Conservation (phyloP, 2,888 invertebrate species). For the Chrysomela aeneicollis region DNA sequence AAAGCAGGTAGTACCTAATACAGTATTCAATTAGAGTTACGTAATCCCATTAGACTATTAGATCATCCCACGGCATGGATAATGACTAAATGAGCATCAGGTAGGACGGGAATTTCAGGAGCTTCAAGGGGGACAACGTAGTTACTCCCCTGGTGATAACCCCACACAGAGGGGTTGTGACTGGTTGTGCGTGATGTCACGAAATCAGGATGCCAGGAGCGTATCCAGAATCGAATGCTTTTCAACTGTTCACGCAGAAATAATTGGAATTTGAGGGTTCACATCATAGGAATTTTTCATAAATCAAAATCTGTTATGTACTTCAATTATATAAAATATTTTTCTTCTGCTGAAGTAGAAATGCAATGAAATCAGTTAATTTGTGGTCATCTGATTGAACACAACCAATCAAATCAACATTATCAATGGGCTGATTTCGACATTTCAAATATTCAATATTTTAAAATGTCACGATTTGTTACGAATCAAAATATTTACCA, state of each 20-base stretch:
- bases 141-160: conserved; percentile 24
- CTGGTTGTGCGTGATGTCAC: conserved; percentile 4
- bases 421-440: no score
- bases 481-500: no score
- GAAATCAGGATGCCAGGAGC: conserved; percentile 1
- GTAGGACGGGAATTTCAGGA: conserved; percentile 25
- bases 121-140: conserved; percentile 24
- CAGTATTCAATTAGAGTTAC: conserved; percentile 29
- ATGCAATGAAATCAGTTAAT: no score
- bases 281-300: no score
- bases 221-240: conserved; percentile 5
- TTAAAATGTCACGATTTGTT: no score
- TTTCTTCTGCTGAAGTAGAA: no score
- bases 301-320: no score
- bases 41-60: conserved; percentile 32
- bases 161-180: conserved; percentile 1
- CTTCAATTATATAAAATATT: no score
- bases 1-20: conserved; percentile 15
- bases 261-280: no score
- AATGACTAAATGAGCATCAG: conserved; percentile 31
- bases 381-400: no score
- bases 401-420: no score
- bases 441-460: no score
- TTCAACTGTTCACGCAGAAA: not conserved
- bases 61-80: conserved; percentile 19